Evolutionary conservation across 1,140 invertebrate genomes (phyloP).

Genomic region (Saccostrea glomerata): DNA sequence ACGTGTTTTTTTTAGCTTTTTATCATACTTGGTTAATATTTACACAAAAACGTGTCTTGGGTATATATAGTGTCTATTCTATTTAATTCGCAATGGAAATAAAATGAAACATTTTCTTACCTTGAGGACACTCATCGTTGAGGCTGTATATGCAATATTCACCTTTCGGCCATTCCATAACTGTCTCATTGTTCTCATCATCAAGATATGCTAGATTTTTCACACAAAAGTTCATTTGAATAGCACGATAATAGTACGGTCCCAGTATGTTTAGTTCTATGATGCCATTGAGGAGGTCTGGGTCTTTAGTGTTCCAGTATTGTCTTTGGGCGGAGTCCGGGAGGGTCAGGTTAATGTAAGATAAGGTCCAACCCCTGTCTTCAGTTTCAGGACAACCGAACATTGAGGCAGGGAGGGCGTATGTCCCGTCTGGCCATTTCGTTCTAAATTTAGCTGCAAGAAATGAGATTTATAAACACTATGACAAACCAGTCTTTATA

Average conservation of each 20-base stretch:
- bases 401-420: slow-evolving; percentile 39
- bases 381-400: slow-evolving; percentile 49
- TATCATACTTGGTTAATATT: too few species aligned
- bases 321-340: not conserved
- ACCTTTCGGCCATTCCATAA: slow-evolving; percentile 19
- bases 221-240: slow-evolving; percentile 46
- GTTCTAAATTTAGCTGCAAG: not conserved
- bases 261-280: slow-evolving; percentile 44
- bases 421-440: slow-evolving; percentile 32
- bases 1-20: too few species aligned
- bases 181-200: not conserved
- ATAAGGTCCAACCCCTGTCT: not conserved
- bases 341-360: slow-evolving; percentile 44
- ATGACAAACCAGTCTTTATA: too few species aligned
- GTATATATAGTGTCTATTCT: too few species aligned
- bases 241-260: slow-evolving; percentile 4
- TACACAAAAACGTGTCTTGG: too few species aligned
- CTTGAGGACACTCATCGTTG: slow-evolving; percentile 10
- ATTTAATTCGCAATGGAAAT: too few species aligned
- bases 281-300: not conserved
- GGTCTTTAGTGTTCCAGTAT: slow-evolving; percentile 19
- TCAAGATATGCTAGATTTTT: not conserved
- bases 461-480: not conserved
- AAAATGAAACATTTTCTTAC: not conserved
- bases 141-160: slow-evolving; percentile 41